Conservation (phyloP, 2,797 vertebrate species). For the Muscicapa comitata region DNA sequence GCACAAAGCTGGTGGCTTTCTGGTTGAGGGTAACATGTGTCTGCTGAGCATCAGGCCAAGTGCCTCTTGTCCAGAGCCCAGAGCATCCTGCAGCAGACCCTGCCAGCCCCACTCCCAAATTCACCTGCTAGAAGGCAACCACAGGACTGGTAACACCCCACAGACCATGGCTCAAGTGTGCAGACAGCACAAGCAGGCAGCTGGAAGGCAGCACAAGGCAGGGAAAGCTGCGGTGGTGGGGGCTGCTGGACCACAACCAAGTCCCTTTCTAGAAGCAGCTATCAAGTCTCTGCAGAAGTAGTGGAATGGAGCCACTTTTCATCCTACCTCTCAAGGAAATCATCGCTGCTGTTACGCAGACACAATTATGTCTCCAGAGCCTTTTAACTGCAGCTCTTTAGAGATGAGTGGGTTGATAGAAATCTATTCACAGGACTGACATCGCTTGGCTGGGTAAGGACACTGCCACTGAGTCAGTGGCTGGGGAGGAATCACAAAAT, state of each 20-base stretch:
- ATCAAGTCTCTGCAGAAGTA: background rate
- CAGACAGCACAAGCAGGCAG: background rate
- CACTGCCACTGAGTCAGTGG: background rate
- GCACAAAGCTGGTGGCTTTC: background rate
- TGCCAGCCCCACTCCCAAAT: background rate
- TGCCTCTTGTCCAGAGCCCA: background rate
- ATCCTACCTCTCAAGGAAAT: constrained; percentile 37
- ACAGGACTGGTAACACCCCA: background rate
- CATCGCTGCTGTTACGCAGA: background rate
- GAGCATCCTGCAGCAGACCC: background rate
- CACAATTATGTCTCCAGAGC: constrained; percentile 35
- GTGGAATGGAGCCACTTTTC: constrained; percentile 33
- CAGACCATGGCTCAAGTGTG: accelerated
- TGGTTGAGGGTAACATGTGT: background rate
- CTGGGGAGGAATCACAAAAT: background rate
- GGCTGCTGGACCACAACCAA: background rate
- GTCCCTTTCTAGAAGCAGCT: constrained; percentile 14
- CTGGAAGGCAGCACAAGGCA: background rate
- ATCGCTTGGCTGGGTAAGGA: background rate
- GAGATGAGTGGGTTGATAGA: constrained; percentile 36
- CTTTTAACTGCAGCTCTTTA: constrained; percentile 38
- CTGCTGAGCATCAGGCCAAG: background rate
- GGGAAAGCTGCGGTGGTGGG: background rate
- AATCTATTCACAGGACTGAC: constrained; percentile 29
- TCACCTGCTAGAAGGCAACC: background rate